These are phyloP conservation scores for Herpailurus yagouaroundi DNA, from an alignment of 2,113 vertebrate species.

Conservation along the genomic window DNA sequence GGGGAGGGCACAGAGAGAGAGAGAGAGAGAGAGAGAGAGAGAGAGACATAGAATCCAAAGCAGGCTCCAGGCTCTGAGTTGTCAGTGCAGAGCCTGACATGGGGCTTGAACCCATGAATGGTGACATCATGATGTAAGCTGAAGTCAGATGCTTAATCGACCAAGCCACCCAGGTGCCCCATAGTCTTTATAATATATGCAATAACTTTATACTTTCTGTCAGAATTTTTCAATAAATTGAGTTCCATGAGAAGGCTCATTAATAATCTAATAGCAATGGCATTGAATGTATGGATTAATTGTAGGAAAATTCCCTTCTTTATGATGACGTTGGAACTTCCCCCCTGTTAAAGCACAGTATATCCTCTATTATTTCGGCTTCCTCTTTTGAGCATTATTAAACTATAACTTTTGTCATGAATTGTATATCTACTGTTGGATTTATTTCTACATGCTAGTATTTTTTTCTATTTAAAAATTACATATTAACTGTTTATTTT, in stretches of 20 bases:
- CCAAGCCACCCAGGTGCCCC: too few relatives aligned
- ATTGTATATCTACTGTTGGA: background rate
- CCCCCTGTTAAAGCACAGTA: background rate
- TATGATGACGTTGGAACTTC: background rate
- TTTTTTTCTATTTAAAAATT: background rate
- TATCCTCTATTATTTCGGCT: background rate
- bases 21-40: too few relatives aligned
- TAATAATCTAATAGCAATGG: background rate
- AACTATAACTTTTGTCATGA: background rate
- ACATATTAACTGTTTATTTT: background rate
- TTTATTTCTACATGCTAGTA: background rate
- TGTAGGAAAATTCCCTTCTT: background rate
- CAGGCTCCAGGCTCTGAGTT: too few relatives aligned
- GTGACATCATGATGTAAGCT: too few relatives aligned
- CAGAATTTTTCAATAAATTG: background rate
- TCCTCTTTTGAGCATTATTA: background rate
- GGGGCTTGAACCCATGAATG: too few relatives aligned
- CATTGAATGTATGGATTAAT: background rate
- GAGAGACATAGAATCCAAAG: too few relatives aligned
- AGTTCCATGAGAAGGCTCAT: background rate
- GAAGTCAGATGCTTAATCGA: too few relatives aligned
- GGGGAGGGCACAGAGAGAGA: too few relatives aligned
- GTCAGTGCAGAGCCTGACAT: too few relatives aligned
- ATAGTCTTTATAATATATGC: background rate
- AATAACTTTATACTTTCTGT: background rate